Evolutionary conservation across 2,797 vertebrate species (phyloP).

Genomic region (Morelia viridis): DNA sequence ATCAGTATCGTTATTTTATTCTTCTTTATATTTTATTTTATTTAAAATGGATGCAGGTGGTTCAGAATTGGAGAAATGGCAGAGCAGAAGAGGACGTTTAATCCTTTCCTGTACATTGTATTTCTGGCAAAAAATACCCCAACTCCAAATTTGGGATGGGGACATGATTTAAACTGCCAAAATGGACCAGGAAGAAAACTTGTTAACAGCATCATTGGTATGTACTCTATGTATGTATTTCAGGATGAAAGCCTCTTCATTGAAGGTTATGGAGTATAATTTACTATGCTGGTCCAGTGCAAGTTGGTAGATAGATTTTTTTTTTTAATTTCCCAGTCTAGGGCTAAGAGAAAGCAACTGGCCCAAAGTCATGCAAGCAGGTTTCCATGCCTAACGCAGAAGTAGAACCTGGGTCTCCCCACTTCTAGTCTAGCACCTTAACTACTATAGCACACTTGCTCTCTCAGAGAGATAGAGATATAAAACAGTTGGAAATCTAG

Average conservation of each 20-base stretch:
- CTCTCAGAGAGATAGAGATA: background rate
- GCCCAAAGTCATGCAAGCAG: background rate
- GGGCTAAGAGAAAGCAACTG: background rate
- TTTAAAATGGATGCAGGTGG: background rate
- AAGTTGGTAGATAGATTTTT: background rate
- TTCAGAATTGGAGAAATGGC: background rate
- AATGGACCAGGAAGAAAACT: background rate
- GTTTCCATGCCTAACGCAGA: background rate
- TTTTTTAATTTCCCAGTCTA: background rate
- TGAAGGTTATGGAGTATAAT: background rate
- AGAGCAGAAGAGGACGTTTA: background rate
- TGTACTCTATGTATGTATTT: background rate
- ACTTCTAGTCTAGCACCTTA: background rate
- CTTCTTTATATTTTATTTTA: background rate
- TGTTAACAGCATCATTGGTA: background rate
- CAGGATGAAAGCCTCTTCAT: background rate
- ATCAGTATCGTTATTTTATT: background rate
- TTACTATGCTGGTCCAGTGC: background rate
- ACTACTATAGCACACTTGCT: background rate
- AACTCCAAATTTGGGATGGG: background rate
- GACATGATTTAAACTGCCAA: background rate
- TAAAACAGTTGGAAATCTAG: background rate
- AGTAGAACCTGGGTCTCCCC: background rate
- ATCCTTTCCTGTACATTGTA: background rate
- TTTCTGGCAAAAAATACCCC: background rate